Evolutionary conservation across 2,797 vertebrate genomes (phyloP).

Genomic region (Hyperoplus immaculatus): DNA sequence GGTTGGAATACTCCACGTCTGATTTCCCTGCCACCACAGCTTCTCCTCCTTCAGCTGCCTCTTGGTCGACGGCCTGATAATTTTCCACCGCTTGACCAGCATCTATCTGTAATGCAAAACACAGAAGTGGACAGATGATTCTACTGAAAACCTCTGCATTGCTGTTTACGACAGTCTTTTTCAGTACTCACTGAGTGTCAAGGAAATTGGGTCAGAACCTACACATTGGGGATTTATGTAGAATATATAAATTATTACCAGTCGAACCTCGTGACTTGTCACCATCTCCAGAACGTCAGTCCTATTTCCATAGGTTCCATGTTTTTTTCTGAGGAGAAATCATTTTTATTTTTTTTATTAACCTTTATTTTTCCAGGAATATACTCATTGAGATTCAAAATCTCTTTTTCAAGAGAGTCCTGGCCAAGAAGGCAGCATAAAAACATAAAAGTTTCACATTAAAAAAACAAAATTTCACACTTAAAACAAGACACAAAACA

Average conservation of each 20-base stretch:
- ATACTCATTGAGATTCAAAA: no score
- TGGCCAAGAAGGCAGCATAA: no score
- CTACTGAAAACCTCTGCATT: background rate
- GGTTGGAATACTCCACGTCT: conserved; percentile 59
- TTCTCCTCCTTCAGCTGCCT: background rate
- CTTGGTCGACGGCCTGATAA: conserved; percentile 30
- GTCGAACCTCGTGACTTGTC: conserved; percentile 1
- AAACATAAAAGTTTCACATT: no score
- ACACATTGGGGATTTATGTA: background rate
- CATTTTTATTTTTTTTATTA: no score
- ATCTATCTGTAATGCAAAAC: conserved; percentile 24
- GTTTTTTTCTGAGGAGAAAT: conserved; percentile 13
- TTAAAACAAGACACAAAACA: no score
- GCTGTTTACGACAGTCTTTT: background rate
- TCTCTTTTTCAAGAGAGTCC: no score
- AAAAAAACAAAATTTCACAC: no score
- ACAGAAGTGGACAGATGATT: background rate
- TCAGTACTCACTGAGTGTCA: background rate
- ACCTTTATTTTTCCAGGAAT: no score
- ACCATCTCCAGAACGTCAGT: conserved; percentile 47
- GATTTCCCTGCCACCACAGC: background rate
- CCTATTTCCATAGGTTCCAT: background rate
- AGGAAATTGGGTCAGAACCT: background rate
- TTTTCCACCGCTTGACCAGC: conserved; percentile 13
- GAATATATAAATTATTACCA: conserved; percentile 19